phyloP scores from a whole-genome alignment of 37 sponge, comb jelly and placozoan genomes.

The Tethya wilhelma region DNA sequence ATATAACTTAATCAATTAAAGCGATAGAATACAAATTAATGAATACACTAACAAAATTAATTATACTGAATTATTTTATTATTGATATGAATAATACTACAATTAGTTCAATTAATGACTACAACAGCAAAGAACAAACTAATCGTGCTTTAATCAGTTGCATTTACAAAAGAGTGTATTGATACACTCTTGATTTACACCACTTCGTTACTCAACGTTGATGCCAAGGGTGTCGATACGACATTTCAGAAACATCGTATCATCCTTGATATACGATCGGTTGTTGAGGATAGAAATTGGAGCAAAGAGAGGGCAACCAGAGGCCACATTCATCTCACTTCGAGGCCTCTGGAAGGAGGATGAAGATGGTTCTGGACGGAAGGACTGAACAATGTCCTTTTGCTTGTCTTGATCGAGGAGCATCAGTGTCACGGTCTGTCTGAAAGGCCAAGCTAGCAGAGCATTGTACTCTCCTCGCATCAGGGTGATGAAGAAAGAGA shows the following conservation, averaged over 20 bases:
- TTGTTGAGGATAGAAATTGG: conserved; percentile 63
- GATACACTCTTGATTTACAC: too few relatives aligned
- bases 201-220: conserved; percentile 6
- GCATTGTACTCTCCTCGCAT: conserved; percentile 91
- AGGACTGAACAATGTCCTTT: conserved; percentile 67
- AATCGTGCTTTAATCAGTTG: too few relatives aligned
- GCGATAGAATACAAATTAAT: too few relatives aligned
- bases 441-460: conserved; percentile 85
- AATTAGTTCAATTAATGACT: too few relatives aligned
- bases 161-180: too few relatives aligned
- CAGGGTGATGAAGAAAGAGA: conserved; percentile 82
- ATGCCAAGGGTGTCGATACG: conserved; percentile 34
- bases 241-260: conserved; percentile 81
- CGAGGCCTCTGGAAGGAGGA: conserved; percentile 72
- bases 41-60: too few relatives aligned
- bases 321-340: conserved; percentile 85
- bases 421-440: conserved; percentile 67
- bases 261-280: conserved; percentile 67
- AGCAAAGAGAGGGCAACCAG: conserved; percentile 87
- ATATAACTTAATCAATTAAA: too few relatives aligned
- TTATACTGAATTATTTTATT: too few relatives aligned
- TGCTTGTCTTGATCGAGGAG: conserved; percentile 67
- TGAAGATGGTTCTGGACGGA: conserved; percentile 67
- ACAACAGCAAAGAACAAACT: too few relatives aligned
- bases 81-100: too few relatives aligned